Conservation (phyloP, 2,113 vertebrate species). For the Channa maculata region DNA sequence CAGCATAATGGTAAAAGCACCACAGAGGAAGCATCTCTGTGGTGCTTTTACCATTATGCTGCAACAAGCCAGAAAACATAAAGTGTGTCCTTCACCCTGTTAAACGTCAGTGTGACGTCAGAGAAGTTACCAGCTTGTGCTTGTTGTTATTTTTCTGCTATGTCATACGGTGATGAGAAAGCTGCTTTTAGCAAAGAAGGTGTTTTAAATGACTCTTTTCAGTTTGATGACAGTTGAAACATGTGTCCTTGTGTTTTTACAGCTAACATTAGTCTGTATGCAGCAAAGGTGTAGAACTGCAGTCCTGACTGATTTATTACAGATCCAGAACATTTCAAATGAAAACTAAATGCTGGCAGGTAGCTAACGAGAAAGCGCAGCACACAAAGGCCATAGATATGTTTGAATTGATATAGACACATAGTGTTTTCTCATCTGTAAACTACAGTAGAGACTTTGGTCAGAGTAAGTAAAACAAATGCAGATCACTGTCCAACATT, state of each 20-base stretch:
- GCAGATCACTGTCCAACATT: too few relatives aligned
- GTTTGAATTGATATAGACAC: too few relatives aligned
- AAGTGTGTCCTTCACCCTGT: not conserved
- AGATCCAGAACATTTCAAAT: too few relatives aligned
- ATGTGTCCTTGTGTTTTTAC: too few relatives aligned
- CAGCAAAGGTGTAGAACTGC: too few relatives aligned
- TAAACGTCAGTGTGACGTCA: not conserved
- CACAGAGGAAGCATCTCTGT: not conserved
- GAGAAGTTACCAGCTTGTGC: slow-evolving; percentile 1
- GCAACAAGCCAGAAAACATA: not conserved
- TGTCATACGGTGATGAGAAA: slow-evolving; percentile 18
- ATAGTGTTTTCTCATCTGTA: too few relatives aligned
- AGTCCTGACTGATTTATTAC: too few relatives aligned
- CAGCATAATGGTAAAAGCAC: not conserved
- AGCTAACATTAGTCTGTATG: too few relatives aligned
- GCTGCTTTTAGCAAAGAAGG: not conserved
- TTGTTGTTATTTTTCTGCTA: not conserved
- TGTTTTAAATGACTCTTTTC: not conserved
- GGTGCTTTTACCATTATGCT: not conserved
- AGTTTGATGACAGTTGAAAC: not conserved
- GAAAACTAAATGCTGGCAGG: not conserved
- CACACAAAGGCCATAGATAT: not conserved
- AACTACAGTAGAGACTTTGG: too few relatives aligned
- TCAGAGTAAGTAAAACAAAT: too few relatives aligned
- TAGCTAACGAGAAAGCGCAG: not conserved